These are phyloP conservation scores for Xiphophorus birchmanni DNA, from an alignment of 2,797 vertebrate genomes.

Conservation along the genomic window DNA sequence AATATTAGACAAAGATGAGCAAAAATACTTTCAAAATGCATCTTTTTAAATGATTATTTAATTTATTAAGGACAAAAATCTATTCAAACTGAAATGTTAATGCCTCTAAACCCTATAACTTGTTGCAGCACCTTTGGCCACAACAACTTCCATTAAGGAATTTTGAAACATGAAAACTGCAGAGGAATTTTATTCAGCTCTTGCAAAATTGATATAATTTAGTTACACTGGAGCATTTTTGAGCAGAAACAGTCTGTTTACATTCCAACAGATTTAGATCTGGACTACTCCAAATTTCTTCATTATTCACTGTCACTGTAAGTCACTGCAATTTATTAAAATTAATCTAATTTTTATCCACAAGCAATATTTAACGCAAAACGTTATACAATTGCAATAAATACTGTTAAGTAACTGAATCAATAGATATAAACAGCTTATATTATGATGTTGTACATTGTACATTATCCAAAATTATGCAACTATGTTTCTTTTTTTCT, in stretches of 20 bases:
- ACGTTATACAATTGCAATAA: background rate
- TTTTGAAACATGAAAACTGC: background rate
- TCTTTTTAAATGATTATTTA: background rate
- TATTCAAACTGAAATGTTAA: background rate
- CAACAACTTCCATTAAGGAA: background rate
- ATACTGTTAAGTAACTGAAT: background rate
- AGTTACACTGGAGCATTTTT: background rate
- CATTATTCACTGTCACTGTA: background rate
- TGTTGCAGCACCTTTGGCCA: background rate
- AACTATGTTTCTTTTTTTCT: background rate
- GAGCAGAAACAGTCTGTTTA: background rate
- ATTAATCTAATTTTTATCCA: background rate
- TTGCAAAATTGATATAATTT: background rate
- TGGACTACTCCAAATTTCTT: background rate
- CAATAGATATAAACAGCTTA: background rate
- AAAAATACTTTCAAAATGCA: background rate
- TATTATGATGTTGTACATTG: background rate
- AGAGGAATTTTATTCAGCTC: background rate
- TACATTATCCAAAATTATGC: too few species aligned
- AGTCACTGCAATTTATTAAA: background rate
- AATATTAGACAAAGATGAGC: background rate
- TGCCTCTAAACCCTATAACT: background rate
- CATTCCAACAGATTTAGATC: background rate
- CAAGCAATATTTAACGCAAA: background rate
- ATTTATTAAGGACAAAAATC: background rate